Evolutionary conservation across 1,140 invertebrate genomes (phyloP), one percentile per base, ranked within the genome.

Genomic region (Kradibia gibbosae): DNA sequence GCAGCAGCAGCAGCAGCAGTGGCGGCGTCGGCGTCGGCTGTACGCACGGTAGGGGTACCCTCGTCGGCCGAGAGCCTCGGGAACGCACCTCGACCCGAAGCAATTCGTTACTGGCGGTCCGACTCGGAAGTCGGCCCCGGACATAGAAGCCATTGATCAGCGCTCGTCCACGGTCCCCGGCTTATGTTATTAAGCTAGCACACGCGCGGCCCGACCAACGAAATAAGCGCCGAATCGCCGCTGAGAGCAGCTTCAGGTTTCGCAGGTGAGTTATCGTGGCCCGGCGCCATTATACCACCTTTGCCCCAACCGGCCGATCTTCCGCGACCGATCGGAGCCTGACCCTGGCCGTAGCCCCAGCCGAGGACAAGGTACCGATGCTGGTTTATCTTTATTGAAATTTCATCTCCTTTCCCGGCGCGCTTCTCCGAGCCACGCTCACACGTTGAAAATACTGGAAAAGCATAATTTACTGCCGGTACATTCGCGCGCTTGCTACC

Each of bases 51-150:
- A 89, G 87, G 88, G 88, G 73, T 87, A 67, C 72, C 57, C 67
- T 78, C n/a, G n/a, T n/a, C 87, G 87, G 88, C 88, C 86, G 77
- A 88, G 84, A 87, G 87, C 82, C 83, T n/a, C n/a, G n/a, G 83
- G 80, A 82, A 87, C 83, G 82, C 71, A 72, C 79, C 78, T 81
- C 84, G 82, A 83, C 83, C 80, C 62, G 71, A 84, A 83, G 85
- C 88, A 89, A 84, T 89, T 85, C 83, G 79, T 83, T 81, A 70
- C 28, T 79, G 80, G 82, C 86, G 85, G 84, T 83, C 83, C 76
- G 84, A 85, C 83, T 73, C 82, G 65, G 65, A 80, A 80, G 67
- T 62, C 42, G 45, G 75, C 75, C 67, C 53, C 78, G n/a, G 75
- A 65, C 71, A 53, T 34, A 25, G 53, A 8, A 74, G 36, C 70